Evolutionary conservation across 2,888 invertebrate genomes (phyloP).

Genomic region (Elaeidobius kamerunicus): DNA sequence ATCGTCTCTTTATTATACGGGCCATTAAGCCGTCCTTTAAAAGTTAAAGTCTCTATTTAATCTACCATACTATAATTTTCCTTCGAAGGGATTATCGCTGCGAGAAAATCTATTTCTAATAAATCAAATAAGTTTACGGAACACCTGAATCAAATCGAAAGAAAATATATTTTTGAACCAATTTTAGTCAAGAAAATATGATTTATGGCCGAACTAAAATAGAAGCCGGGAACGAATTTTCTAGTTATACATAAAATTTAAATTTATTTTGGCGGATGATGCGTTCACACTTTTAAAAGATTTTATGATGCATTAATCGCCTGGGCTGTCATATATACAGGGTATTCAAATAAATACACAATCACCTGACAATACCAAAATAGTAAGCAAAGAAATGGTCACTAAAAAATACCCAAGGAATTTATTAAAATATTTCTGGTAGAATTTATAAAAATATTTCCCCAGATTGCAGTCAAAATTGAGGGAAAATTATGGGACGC

Average conservation of each 20-base stretch:
- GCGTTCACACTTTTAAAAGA: conserved; percentile 6
- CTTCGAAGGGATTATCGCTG: conserved; percentile 16
- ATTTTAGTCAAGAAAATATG: conserved; percentile 21
- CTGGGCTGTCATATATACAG: too few species aligned
- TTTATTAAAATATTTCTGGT: too few species aligned
- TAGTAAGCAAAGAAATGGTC: too few species aligned
- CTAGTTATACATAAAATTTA: conserved; percentile 21
- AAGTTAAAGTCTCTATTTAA: conserved; percentile 26
- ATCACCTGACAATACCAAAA: too few species aligned
- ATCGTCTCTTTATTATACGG: conserved; percentile 26
- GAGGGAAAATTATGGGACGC: too few species aligned
- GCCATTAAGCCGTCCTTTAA: conserved; percentile 20
- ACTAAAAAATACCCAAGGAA: too few species aligned
- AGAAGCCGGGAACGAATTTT: conserved; percentile 16
- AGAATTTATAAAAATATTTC: too few species aligned
- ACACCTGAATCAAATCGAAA: conserved; percentile 23
- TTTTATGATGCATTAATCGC: conserved; percentile 4
- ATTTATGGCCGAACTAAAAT: conserved; percentile 16
- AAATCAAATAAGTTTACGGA: conserved; percentile 26
- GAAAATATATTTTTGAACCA: conserved; percentile 26
- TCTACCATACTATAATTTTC: conserved; percentile 21
- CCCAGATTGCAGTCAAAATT: too few species aligned
- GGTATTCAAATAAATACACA: too few species aligned
- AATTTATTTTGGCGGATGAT: conserved; percentile 6
- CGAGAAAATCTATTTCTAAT: conserved; percentile 26